Base-by-base conservation (phyloP, 2,113 vertebrate species). In the Chamaetylas fuelleborni region DNA sequence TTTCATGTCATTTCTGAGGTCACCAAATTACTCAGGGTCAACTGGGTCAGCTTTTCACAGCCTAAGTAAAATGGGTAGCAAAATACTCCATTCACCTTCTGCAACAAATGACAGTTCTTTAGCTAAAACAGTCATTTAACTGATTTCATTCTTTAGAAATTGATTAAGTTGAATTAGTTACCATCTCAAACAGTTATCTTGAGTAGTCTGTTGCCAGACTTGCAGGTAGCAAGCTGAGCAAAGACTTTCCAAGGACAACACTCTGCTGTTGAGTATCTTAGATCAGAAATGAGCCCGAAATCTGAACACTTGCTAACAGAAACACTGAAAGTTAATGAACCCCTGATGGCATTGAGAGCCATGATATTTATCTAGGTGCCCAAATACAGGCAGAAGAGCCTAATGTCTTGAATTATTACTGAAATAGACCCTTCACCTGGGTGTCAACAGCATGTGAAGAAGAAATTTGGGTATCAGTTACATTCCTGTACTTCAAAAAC, bases 171-270 rank as follows among this genome's bases (percentile, higher is more conserved):
- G 54, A 88, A 96, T 90, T 78, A 66, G 45, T 80, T 92, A 33
- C 81, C 85, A 73, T 81, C 62, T 92, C 78, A 95, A 97, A 74
- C 60, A 53, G 43, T 91, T 88, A 57, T 2, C 34, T 88, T 51
- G 66, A 85, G 69, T 51, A 81, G 25, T 53, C 85, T 78, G 71
- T 81, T 4, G 1, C 60, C 47, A 23, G 58, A 42, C 28, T 40
- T 82, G 33, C 61, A 88, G 1, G 4, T 24, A 38, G 31, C 38
- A 71, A 92, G 47, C 5, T 6, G 9, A 67, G 31, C 9, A 93
- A 26, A 87, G 79, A 69, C 92, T 93, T 93, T 93, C 86, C 79
- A 94, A 91, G 74, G 90, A 86, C 87, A 92, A 4, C 9, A 3
- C 29, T 74, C 56, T 28, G 40, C 48, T 69, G 50, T 67, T 81